A percentile compares a stretch with the other conserved stretches of the same genome.
Evolutionary conservation across 2,888 invertebrate genomes (phyloP).

Genomic region (Nomada fabriciana): DNA sequence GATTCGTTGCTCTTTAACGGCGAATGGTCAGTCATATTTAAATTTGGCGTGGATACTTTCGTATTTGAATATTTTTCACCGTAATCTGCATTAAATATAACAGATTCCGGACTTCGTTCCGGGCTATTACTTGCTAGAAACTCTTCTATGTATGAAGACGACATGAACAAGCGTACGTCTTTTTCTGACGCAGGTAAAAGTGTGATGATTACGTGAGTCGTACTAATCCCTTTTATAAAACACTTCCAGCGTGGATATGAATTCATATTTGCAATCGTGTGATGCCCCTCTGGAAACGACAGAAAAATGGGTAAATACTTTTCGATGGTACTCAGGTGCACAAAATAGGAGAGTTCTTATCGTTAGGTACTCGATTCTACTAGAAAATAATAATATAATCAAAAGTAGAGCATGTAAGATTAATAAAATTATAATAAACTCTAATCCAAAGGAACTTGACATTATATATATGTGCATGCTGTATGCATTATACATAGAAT

Average conservation of each 20-base stretch:
- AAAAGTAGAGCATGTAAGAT: too few species aligned
- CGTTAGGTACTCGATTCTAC: background rate
- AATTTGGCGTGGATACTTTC: conserved; percentile 42
- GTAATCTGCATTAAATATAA: conserved; percentile 55
- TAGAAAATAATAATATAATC: too few species aligned
- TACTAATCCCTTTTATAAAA: conserved; percentile 88
- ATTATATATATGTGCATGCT: too few species aligned
- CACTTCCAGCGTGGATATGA: conserved; percentile 87
- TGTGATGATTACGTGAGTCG: conserved; percentile 88
- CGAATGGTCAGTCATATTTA: conserved; percentile 55
- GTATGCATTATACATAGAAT: too few species aligned
- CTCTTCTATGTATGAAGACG: conserved; percentile 56
- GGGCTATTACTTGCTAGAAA: conserved; percentile 59
- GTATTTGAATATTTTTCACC: conserved; percentile 50
- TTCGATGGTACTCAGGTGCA: background rate
- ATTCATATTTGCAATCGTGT: conserved; percentile 10
- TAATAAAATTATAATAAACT: too few species aligned
- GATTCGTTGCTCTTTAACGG: conserved; percentile 62
- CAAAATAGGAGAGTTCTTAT: background rate
- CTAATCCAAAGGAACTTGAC: too few species aligned
- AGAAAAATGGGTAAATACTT: background rate
- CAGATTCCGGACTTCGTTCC: conserved; percentile 60
- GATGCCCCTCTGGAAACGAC: conserved; percentile 55
- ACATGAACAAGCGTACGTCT: conserved; percentile 81
- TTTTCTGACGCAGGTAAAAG: conserved; percentile 88